These are phyloP conservation scores for Felis catus DNA, from an alignment of 2,113 vertebrate species.

Conservation along the genomic window F.catus_Fca126_mat1.0 CM031414.1:8771001-8771500, in stretches of 20 bases:
- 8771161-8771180: background rate
- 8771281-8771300: background rate
- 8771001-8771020: too few relatives aligned
- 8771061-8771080: too few relatives aligned
- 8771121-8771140: background rate
- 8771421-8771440: background rate
- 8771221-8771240: background rate
- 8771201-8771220: background rate
- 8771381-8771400: background rate
- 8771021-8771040: too few relatives aligned
- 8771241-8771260: background rate
- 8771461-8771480: background rate
- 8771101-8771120: accelerated
- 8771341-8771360: background rate
- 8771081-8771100: background rate
- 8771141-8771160: background rate
- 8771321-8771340: background rate
- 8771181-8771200: background rate
- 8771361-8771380: background rate
- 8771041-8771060: too few relatives aligned
- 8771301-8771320: background rate
- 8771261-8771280: background rate
- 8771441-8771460: background rate
- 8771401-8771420: background rate
- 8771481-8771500: background rate